Conservation (phyloP, 2,888 invertebrate species). For the Slavum lentiscoides region DNA sequence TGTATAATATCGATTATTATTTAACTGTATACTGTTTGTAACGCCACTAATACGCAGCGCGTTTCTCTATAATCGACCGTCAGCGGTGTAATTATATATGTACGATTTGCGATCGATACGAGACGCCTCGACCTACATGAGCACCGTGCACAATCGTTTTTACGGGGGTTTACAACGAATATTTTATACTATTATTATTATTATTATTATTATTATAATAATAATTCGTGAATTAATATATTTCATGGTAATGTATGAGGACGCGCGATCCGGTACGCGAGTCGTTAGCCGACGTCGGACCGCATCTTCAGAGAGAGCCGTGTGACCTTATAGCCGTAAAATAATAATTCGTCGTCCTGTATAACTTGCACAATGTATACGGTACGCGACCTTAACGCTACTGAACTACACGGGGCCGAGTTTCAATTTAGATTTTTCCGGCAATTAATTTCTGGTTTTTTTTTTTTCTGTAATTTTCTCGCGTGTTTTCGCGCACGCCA, state of each 20-base stretch:
- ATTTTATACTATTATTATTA: background rate
- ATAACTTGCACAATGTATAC: too few species aligned
- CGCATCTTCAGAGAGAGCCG: background rate
- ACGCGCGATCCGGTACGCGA: background rate
- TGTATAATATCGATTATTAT: too few species aligned
- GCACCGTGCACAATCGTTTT: background rate
- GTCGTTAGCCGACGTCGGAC: background rate
- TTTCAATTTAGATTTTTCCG: too few species aligned
- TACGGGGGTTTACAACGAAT: too few species aligned
- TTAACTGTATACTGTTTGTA: too few species aligned
- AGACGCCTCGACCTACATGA: slow-evolving; percentile 42
- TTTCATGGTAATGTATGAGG: background rate
- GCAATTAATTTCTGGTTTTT: too few species aligned
- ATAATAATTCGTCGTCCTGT: background rate
- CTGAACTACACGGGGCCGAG: too few species aligned
- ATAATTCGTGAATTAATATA: background rate
- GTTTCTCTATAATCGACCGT: slow-evolving; percentile 3
- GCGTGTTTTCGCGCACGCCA: too few species aligned
- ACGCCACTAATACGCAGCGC: too few species aligned
- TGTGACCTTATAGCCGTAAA: background rate
- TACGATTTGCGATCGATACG: background rate
- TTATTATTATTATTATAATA: slow-evolving; percentile 14
- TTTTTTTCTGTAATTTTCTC: too few species aligned
- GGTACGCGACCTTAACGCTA: too few species aligned
- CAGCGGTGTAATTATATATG: slow-evolving; percentile 5